Base-by-base conservation (phyloP, 2,797 vertebrate species). In the Halcyon leucocephala region DNA sequence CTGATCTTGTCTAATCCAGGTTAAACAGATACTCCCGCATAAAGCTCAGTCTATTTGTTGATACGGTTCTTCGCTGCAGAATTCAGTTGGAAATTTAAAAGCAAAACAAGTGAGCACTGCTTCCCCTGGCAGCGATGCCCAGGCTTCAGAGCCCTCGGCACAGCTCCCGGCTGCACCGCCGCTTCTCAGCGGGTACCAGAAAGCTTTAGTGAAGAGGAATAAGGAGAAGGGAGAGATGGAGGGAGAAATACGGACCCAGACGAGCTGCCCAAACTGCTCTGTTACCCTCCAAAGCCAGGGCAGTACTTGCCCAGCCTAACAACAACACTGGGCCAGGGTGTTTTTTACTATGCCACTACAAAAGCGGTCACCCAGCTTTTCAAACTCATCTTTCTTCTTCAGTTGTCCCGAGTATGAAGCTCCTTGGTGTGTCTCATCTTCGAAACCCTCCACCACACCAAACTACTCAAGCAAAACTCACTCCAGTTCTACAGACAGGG, bases 1-100 rank as follows among this genome's bases (percentile, higher is more conserved):
- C 94, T 87, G 64, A 95, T 6, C 94, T 94, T 16, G 0, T 39
- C 90, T 95, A 89, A 97, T 81, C 94, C 87, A 35, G 25, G 31
- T 12, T 57, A 4, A 65, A 95, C 77, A 83, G 72, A 41, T 41
- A 61, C 61, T 39, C 76, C 79, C 14, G 48, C 60, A 74, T 19
- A 3, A 67, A 92, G n/a, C 0, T 4, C 33, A 16, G 5, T 0
- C 9, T 7, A 13, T 25, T 20, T 14, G 51, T 4, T 9, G 33
- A n/a, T 26, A 6, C 0, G 7, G 14, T 15, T 31, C 72, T 39
- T 4, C 2, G 15, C 51, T 21, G 67, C 57, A 52, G 55, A 11
- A 21, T 20, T 57, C 8, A 17, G 10, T 0, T 6, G 62, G 81
- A 52, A 70, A 10, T 39, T 44, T 16, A 4, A 4, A 37, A 6